Conservation (phyloP, 2,797 vertebrate genomes). For the Molossus alvarezi region DNA sequence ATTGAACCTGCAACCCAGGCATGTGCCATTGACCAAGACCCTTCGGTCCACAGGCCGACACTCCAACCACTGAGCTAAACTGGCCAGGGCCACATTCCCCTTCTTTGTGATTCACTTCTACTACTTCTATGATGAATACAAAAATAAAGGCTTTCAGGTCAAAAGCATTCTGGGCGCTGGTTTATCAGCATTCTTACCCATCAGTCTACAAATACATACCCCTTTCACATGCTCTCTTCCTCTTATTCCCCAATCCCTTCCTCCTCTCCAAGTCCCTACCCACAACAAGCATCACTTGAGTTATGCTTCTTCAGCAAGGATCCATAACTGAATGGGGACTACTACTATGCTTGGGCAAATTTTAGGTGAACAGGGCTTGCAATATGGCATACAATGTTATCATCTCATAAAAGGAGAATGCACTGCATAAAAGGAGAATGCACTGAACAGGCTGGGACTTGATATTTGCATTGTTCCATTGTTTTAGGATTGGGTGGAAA, state of each 20-base stretch:
- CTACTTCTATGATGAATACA: conserved; percentile 56
- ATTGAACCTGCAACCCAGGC: no score
- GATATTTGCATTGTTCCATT: conserved; percentile 1
- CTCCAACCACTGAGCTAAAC: no score
- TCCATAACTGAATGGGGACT: conserved; percentile 36
- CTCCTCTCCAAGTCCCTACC: neutral
- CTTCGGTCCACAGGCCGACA: no score
- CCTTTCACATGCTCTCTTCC: conserved; percentile 77
- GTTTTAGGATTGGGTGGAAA: conserved; percentile 12
- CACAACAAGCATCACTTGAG: conserved; percentile 43
- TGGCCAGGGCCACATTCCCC: neutral
- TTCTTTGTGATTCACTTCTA: conserved; percentile 74
- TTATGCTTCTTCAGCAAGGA: conserved; percentile 42
- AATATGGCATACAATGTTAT: conserved; percentile 66
- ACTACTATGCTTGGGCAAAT: conserved; percentile 38
- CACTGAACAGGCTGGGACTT: conserved; percentile 74
- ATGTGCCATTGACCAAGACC: no score
- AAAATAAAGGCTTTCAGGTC: conserved; percentile 76
- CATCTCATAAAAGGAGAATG: conserved; percentile 47
- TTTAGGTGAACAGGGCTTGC: conserved; percentile 76
- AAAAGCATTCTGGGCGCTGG: conserved; percentile 80
- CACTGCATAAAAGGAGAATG: neutral
- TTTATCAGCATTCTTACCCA: conserved; percentile 85
- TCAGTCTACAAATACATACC: conserved; percentile 80
- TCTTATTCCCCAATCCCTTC: neutral